phyloP scores from a whole-genome alignment of 2,888 invertebrate genomes.

The Diplolepis rosae region DNA sequence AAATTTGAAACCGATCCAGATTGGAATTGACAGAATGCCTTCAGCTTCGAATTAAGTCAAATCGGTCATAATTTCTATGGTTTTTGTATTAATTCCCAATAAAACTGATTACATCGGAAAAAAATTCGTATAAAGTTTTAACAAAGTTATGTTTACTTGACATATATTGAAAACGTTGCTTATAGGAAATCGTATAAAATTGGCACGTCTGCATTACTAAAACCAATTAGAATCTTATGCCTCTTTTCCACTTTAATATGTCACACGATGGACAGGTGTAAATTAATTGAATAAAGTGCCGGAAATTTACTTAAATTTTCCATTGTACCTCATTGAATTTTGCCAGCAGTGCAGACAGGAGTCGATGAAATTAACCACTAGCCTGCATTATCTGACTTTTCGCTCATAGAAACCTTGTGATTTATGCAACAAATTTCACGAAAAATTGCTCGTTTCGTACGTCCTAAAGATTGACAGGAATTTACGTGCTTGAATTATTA shows the following conservation, averaged over 20 bases:
- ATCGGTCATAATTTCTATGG: no score
- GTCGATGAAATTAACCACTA: slow-evolving; percentile 54
- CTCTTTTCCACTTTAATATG: slow-evolving; percentile 31
- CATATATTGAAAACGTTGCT: neutral
- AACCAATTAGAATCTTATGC: slow-evolving; percentile 22
- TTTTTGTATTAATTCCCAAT: no score
- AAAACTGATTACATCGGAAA: no score
- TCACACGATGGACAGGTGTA: slow-evolving; percentile 52
- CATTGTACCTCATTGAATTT: slow-evolving; percentile 52
- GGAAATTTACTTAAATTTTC: slow-evolving; percentile 60
- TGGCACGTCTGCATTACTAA: neutral
- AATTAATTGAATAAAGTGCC: slow-evolving; percentile 55
- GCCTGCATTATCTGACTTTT: slow-evolving; percentile 16
- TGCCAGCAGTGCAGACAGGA: slow-evolving; percentile 50
- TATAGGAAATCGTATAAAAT: neutral
- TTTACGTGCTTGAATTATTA: slow-evolving; percentile 23
- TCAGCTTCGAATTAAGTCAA: no score
- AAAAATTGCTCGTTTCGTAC: neutral
- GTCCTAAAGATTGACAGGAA: slow-evolving; percentile 14
- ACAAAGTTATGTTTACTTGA: neutral
- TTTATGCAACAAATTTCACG: slow-evolving; percentile 15
- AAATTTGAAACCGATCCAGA: no score
- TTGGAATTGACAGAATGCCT: no score
- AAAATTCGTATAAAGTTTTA: no score
- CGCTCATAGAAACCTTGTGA: neutral